Evolutionary conservation across 1,140 invertebrate genomes (phyloP), one percentile per base, ranked within the genome.

Genomic region (Trinorchestia longiramus): DNA sequence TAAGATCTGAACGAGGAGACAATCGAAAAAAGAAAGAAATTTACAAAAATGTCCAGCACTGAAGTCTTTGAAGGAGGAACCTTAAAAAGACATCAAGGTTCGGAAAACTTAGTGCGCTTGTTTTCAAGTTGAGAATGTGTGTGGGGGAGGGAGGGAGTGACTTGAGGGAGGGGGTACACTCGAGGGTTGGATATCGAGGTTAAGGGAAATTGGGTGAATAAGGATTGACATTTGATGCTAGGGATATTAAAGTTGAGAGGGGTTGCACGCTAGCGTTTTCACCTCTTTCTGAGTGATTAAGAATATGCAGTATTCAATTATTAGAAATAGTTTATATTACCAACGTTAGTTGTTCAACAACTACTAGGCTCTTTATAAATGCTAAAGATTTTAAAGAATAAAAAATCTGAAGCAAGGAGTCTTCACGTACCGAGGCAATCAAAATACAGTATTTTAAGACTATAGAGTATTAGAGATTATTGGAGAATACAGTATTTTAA

Each of bases 31-130:
- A 28, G 62, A 77, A 91, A 91, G 88, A 44, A 15, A 91, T 42
- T 91, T 42, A 44, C 4, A 91, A 91, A 91, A 91, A 43, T 91
- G 41, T 0, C 3, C 15, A 8, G 88, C 88, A 44, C 43, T 42
- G 88, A 15, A 91, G 88, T 91, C 88, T 91, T 91, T 91, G 88
- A 91, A 91, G 88, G 43, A 44, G 28, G 88, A 43, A 91, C 43
- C 88, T 42, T 91, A 91, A 91, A 91, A 91, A 91, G 88, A 91
- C 88, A 91, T 91, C 88, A 42, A 91, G 88, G 88, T 91, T 41
- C 28, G 41, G 88, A 91, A 91, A 91, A 91, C 41, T 91, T 91
- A 42, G 88, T 42, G 43, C 88, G 88, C 41, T 91, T 91, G 88
- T 91, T 91, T 91, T 91, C 88, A 91, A 91, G 88, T 91, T 91